Evolutionary conservation across 1,140 invertebrate species (phyloP).

Genomic region (Caenorhabditis elegans): WBcel235 BX284606.5:4354001-4354500

Average conservation of each 20-base stretch:
- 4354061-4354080: neutral
- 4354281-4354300: conserved; percentile 47
- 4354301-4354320: conserved; percentile 55
- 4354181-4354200: conserved; percentile 49
- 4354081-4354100: conserved; percentile 34
- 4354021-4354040: conserved; percentile 35
- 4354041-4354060: conserved; percentile 17
- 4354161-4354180: conserved; percentile 53
- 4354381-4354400: conserved; percentile 49
- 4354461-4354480: conserved; percentile 47
- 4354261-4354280: conserved; percentile 42
- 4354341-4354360: conserved; percentile 50
- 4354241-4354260: conserved; percentile 47
- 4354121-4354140: conserved; percentile 58
- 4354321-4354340: conserved; percentile 40
- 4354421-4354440: conserved; percentile 49
- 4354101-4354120: conserved; percentile 38
- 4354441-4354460: conserved; percentile 39
- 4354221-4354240: conserved; percentile 39
- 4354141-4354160: conserved; percentile 62
- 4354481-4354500: conserved; percentile 21
- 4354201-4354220: conserved; percentile 51
- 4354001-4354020: conserved; percentile 48
- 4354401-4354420: conserved; percentile 50
- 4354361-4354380: conserved; percentile 49